Evolutionary conservation across 2,797 vertebrate species (phyloP).

Genomic region (Melopsittacus undulatus): DNA sequence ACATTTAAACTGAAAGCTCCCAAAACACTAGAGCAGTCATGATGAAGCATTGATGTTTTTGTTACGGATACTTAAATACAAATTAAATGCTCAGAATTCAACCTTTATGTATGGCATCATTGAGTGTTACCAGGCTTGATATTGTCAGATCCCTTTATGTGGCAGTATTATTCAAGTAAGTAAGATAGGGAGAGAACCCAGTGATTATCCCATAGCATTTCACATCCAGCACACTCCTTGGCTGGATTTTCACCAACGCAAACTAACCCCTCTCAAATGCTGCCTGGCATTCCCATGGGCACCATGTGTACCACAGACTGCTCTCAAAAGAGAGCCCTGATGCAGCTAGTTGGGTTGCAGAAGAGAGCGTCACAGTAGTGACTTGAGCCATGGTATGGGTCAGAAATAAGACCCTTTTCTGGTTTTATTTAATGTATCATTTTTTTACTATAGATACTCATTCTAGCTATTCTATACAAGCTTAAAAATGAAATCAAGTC

Average conservation of each 20-base stretch:
- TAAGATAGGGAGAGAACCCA: not conserved
- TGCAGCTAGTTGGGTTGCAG: not conserved
- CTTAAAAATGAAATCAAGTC: not conserved
- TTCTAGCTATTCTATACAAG: not conserved
- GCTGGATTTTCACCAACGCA: not conserved
- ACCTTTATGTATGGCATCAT: not conserved
- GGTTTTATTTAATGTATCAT: not conserved
- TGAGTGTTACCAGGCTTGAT: not conserved
- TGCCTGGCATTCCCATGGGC: not conserved
- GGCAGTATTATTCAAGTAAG: not conserved
- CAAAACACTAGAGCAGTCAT: not conserved
- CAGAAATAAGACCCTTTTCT: not conserved
- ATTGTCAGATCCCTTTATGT: not conserved
- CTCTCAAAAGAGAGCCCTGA: not conserved
- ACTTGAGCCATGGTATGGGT: not conserved
- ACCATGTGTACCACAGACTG: not conserved
- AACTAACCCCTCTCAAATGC: not conserved
- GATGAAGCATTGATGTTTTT: not conserved
- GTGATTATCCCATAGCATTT: not conserved
- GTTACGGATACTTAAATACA: not conserved
- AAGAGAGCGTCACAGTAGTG: not conserved
- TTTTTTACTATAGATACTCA: not conserved
- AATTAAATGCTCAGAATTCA: not conserved
- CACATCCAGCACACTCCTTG: not conserved
- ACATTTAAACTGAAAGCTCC: not conserved